Evolutionary conservation across 2,888 invertebrate genomes (phyloP), one percentile per base, ranked within the genome.

Genomic region (Sialis fuliginosa): DNA sequence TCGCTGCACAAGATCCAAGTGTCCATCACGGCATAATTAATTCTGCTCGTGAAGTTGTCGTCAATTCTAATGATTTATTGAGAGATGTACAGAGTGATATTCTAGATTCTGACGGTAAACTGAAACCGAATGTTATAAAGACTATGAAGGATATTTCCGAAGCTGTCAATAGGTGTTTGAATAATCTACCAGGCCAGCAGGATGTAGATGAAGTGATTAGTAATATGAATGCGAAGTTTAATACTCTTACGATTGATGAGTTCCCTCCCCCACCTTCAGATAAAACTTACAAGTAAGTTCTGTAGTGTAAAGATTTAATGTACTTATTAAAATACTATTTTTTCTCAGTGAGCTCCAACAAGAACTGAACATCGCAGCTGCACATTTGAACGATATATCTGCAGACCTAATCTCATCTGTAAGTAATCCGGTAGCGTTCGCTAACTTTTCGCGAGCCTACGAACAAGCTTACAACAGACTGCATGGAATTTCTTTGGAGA

Each of bases 121-220:
- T 73, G 51, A 72, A 76, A 1, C 73, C 79, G 0, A 69, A 74
- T 52, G 69, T 93, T 40, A 79, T 81, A 9, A 76, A 77, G 52
- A 80, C 87, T 0, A 83, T 83, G 2, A 81, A 81, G 56, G 79
- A 81, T 51, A 81, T 89, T 0, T 63, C 68, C 0, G 60, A 57
- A 49, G 65, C 70, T 1, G 63, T 83, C 45, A 76, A 76, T 55
- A 74, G 72, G 52, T 80, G 81, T 53, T 77, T 95, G 46, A 83
- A 84, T 53, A 88, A 89, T 52, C 74, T 96, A 40, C 95, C 96
- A 0, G 92, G 93, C 0, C 92, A 95, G 62, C 79, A 83, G 46
- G 93, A 95, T 60, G 83, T 97, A n/a, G 95, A 96, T 60, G 76
- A 80, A 13, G 89, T 90, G 0, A 77, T 92, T 55, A 77, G 80